Evolutionary conservation across 2,797 vertebrate genomes (phyloP), one percentile per base, ranked within the genome.

Genomic region (Sebastes steindachneri): DNA sequence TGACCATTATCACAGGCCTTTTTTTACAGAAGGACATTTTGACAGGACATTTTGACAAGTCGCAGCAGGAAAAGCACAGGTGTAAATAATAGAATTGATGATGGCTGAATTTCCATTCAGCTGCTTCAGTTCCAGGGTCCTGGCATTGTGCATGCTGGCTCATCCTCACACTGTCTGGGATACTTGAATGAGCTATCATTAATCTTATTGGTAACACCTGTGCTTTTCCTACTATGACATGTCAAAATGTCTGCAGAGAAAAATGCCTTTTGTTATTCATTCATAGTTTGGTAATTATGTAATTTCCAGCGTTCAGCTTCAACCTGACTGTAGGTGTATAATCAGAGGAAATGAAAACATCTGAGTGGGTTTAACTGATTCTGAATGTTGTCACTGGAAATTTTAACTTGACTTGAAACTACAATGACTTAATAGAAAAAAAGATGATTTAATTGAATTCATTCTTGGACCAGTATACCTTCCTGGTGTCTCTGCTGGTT

Each of bases 61-160:
- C 72, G 35, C 29, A 70, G 73, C 41, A 28, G 59, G 57, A 75
- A 63, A 70, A 70, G 17, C 26, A 21, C 62, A 75, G 51, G 19
- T 73, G 64, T 53, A 59, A 75, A 66, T 62, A 60, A 31, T 60
- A 31, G 10, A 31, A 31, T 29, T 15, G 25, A 17, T 58, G 14
- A 17, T 8, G 2, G 9, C 9, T 29, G 28, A 59, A 59, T 29
- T 28, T 19, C 45, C 17, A 48, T 48, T 48, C 1, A 17, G 26
- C 35, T 71, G 45, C 26, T 59, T 70, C 65, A 54, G 10, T 59
- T 63, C 69, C 41, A 74, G 26, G 35, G 23, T 62, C 15, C 7
- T 48, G 65, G 37, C 33, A 65, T 37, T 33, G 29, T 73, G 59
- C 37, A 11, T 33, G 19, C 28, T 25, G 58, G 7, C 17, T 48